Percentiles rank a stretch among this genome's conserved stretches.
Evolutionary conservation across 2,888 invertebrate species (phyloP).

Genomic region (Macrosiphum euphorbiae): DNA sequence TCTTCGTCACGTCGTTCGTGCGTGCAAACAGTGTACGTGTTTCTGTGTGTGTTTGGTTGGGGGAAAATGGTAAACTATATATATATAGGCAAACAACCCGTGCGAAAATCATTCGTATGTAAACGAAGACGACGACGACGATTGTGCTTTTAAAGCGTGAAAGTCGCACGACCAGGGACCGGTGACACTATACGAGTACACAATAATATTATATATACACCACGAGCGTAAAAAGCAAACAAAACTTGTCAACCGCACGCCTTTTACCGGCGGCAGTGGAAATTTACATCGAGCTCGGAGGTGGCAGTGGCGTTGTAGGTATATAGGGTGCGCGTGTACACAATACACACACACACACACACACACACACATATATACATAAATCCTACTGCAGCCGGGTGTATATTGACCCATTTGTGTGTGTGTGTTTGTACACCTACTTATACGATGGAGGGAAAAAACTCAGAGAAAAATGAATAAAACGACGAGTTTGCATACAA

Average conservation of each 20-base stretch:
- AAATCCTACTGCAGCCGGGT: slow-evolving; percentile 13
- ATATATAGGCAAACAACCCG: slow-evolving; percentile 17
- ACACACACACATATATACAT: not conserved
- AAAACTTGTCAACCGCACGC: slow-evolving; percentile 62
- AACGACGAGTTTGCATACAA: slow-evolving; percentile 29
- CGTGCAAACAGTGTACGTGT: not conserved
- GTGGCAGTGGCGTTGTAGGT: not conserved
- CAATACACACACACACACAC: not conserved
- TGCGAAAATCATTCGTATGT: slow-evolving; percentile 19
- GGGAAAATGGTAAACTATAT: not conserved
- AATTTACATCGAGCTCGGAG: slow-evolving; percentile 39
- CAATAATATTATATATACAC: not conserved
- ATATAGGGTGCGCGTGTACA: not conserved
- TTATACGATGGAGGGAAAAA: slow-evolving; percentile 7
- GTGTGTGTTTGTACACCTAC: not conserved
- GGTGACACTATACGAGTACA: not conserved
- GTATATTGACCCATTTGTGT: slow-evolving; percentile 37
- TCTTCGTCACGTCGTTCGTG: not conserved
- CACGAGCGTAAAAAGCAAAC: slow-evolving; percentile 23
- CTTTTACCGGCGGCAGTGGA: slow-evolving; percentile 38
- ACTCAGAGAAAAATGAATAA: not conserved
- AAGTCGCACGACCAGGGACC: slow-evolving; percentile 2
- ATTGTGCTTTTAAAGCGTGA: slow-evolving; percentile 60
- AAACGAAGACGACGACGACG: slow-evolving; percentile 42
- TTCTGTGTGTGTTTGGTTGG: not conserved